Conservation (phyloP, 2,113 vertebrate species). For the Trichechus manatus region DNA sequence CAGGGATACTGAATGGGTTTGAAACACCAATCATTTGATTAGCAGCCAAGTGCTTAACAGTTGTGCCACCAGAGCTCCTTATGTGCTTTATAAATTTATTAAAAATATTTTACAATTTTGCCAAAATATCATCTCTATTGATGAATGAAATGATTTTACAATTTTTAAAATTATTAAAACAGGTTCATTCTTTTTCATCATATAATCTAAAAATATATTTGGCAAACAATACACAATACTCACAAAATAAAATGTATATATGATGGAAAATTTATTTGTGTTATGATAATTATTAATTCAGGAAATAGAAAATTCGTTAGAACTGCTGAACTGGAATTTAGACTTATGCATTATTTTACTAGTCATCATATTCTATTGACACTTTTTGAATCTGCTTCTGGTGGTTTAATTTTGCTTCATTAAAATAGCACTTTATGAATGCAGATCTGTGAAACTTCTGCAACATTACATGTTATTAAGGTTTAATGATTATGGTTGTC, state of each 20-base stretch:
- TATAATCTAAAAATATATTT: conserved; percentile 27
- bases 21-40: too few relatives aligned
- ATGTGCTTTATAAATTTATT: neutral
- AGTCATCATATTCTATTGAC: neutral
- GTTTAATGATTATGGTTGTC: neutral
- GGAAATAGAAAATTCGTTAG: neutral
- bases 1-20: too few relatives aligned
- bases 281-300: conserved; percentile 41
- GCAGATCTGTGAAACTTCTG: neutral
- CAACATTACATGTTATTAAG: neutral
- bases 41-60: too few relatives aligned
- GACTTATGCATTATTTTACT: conserved; percentile 29
- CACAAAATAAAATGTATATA: neutral
- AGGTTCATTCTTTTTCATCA: neutral
- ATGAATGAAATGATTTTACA: conserved; percentile 28
- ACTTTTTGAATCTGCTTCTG: neutral
- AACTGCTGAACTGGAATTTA: neutral
- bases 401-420: neutral
- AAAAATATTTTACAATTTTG: neutral
- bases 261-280: neutral
- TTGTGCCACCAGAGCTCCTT: too few relatives aligned
- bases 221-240: neutral
- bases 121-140: neutral
- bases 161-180: neutral
- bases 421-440: neutral